Evolutionary conservation across 2,888 invertebrate genomes (phyloP).

Genomic region (Sinohyriopsis cumingii): DNA sequence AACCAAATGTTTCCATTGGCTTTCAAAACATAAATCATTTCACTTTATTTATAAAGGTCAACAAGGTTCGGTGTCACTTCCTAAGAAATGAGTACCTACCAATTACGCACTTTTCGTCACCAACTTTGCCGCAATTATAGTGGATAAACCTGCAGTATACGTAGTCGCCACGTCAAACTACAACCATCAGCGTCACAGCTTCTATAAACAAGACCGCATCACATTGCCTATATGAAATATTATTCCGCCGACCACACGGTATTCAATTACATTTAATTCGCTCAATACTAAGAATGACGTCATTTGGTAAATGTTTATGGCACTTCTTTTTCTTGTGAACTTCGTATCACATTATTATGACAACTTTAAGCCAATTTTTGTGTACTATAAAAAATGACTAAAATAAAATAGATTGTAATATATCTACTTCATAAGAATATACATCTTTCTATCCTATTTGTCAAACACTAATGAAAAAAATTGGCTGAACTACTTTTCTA

Average conservation of each 20-base stretch:
- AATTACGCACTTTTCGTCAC: slow-evolving; percentile 96
- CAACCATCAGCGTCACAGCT: slow-evolving; percentile 67
- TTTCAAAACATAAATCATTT: too few relatives aligned
- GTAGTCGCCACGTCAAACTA: slow-evolving; percentile 77
- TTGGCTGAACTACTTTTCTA: background rate
- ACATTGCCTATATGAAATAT: slow-evolving; percentile 39
- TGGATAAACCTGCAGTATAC: slow-evolving; percentile 92
- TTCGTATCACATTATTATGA: too few relatives aligned
- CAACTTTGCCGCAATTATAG: slow-evolving; percentile 93
- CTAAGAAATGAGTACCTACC: slow-evolving; percentile 71
- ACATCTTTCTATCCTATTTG: too few relatives aligned
- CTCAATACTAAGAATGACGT: slow-evolving; percentile 42
- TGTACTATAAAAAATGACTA: too few relatives aligned
- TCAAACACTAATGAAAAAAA: background rate
- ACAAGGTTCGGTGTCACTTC: too few relatives aligned
- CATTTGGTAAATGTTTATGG: slow-evolving; percentile 14
- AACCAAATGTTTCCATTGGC: too few relatives aligned
- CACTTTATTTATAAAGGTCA: too few relatives aligned
- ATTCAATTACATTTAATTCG: slow-evolving; percentile 34
- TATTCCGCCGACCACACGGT: slow-evolving; percentile 39
- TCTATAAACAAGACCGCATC: slow-evolving; percentile 57
- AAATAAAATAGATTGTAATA: too few relatives aligned
- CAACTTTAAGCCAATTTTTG: too few relatives aligned
- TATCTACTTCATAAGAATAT: too few relatives aligned
- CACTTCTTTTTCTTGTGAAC: too few relatives aligned